Percentiles rank a stretch among this genome's conserved stretches.
These are phyloP conservation scores for Xanthorhoe spadicearia DNA, from an alignment of 2,888 invertebrate species.

Conservation along the genomic window DNA sequence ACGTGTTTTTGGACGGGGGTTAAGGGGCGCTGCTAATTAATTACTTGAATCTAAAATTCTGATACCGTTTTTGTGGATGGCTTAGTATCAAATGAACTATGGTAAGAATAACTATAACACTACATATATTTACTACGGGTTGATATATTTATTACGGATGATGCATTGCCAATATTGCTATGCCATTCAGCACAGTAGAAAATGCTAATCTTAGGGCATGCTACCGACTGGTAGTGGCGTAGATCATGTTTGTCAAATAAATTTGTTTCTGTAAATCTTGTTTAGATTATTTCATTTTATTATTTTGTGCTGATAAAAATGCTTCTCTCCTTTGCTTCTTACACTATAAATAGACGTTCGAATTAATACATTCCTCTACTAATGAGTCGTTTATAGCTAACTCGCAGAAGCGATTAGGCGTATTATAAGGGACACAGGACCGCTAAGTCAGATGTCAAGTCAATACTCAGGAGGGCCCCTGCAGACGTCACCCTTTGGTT, in stretches of 20 bases:
- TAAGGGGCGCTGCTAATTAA: constrained; percentile 20
- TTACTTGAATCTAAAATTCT: constrained; percentile 6
- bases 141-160: too few species aligned
- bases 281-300: too few species aligned
- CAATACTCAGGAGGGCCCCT: constrained; percentile 36
- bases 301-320: too few species aligned
- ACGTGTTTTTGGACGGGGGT: constrained; percentile 27
- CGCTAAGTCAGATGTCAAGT: constrained; percentile 48
- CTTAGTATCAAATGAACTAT: too few species aligned
- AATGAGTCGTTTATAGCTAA: constrained; percentile 39
- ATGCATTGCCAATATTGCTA: too few species aligned
- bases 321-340: neutral
- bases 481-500: constrained; percentile 35
- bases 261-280: too few species aligned
- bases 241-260: neutral
- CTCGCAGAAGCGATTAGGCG: constrained; percentile 34
- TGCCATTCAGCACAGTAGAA: too few species aligned
- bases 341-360: neutral
- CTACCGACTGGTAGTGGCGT: neutral
- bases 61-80: neutral
- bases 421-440: constrained; percentile 40
- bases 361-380: constrained; percentile 11
- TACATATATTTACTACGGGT: neutral
- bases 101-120: too few species aligned
- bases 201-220: too few species aligned